Evolutionary conservation across 2,797 vertebrate species (phyloP).

Genomic region (Pseudomugil tenellus): DNA sequence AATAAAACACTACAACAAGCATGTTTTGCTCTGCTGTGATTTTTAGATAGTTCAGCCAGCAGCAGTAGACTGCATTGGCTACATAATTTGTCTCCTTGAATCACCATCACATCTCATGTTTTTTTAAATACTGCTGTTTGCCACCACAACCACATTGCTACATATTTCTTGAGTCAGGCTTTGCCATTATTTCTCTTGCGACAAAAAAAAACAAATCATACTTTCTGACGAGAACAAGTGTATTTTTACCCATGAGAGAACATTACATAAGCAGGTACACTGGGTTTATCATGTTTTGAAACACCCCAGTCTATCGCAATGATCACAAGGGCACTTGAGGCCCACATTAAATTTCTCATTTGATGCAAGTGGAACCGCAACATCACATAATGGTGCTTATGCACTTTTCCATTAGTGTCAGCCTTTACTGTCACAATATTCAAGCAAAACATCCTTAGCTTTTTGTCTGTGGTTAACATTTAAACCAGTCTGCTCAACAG

Average conservation of each 20-base stretch:
- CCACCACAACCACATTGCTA: neutral
- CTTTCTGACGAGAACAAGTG: constrained; percentile 1
- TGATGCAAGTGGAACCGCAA: constrained; percentile 41
- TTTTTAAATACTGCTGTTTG: neutral
- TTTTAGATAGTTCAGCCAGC: neutral
- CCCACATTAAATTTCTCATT: constrained; percentile 59
- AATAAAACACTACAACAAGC: neutral
- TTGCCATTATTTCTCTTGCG: constrained; percentile 1
- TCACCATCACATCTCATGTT: neutral
- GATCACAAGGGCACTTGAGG: constrained; percentile 61
- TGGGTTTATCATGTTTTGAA: constrained; percentile 54
- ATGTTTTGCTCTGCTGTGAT: neutral
- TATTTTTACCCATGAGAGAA: constrained; percentile 39
- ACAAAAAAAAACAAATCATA: neutral
- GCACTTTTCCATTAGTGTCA: constrained; percentile 46
- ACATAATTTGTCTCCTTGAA: neutral
- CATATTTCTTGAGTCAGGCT: constrained; percentile 4
- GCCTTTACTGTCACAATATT: constrained; percentile 32
- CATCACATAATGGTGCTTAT: constrained; percentile 62
- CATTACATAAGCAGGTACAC: constrained; percentile 55
- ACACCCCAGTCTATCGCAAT: constrained; percentile 46
- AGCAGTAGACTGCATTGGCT: neutral
- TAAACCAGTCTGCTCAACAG: constrained; percentile 13
- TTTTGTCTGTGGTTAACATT: constrained; percentile 26
- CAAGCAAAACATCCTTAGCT: constrained; percentile 25